A percentile compares a stretch with the other conserved stretches of the same genome.
These are phyloP conservation scores for Temnothorax nylanderi DNA, from an alignment of 1,140 invertebrate genomes.

Conservation along the genomic window DNA sequence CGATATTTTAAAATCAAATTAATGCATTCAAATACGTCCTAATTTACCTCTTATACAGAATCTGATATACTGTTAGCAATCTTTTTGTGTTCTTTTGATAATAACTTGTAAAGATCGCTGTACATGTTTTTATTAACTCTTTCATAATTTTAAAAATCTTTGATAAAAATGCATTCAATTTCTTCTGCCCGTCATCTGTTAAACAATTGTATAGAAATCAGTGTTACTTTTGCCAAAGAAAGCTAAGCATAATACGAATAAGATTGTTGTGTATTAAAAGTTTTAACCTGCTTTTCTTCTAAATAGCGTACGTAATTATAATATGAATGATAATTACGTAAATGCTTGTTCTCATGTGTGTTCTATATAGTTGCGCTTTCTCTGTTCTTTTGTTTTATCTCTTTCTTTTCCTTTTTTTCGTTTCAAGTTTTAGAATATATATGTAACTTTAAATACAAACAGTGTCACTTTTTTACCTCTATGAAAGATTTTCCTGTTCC, in stretches of 20 bases:
- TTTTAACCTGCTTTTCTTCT: neutral
- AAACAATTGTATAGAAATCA: neutral
- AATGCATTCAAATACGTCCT: neutral
- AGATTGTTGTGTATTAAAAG: neutral
- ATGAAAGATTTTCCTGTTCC: too few relatives aligned
- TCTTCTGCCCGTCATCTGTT: neutral
- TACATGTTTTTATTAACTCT: neutral
- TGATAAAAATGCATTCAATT: neutral
- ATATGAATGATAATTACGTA: too few relatives aligned
- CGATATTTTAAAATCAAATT: neutral
- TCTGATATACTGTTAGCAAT: neutral
- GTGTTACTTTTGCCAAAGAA: neutral
- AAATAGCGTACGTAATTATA: too few relatives aligned
- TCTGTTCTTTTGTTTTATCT: too few relatives aligned
- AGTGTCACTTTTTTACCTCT: too few relatives aligned
- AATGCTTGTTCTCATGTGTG: too few relatives aligned
- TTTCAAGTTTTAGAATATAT: too few relatives aligned
- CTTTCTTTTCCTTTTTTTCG: too few relatives aligned
- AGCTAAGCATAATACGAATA: neutral
- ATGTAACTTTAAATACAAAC: too few relatives aligned
- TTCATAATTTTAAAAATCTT: neutral
- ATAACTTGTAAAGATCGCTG: neutral
- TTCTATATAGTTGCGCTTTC: too few relatives aligned
- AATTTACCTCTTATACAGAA: constrained; percentile 7
- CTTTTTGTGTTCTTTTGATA: neutral